Evolutionary conservation across 2,113 vertebrate genomes (phyloP).

Genomic region (Petrocephalus microphthalmus): DNA sequence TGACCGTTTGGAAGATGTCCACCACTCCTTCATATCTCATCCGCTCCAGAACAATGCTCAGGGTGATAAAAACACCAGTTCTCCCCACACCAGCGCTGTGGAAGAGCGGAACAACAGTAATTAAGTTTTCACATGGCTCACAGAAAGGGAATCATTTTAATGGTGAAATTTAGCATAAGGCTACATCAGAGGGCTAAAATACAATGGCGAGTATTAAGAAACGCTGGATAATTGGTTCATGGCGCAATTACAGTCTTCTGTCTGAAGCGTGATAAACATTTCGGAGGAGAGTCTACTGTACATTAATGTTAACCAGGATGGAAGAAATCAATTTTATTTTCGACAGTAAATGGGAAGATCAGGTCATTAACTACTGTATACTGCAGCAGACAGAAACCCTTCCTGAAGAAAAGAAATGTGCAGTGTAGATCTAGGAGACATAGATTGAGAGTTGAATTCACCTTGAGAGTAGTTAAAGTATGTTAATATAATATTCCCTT

Average conservation of each 20-base stretch:
- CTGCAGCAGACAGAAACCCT: not conserved
- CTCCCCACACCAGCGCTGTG: conserved; percentile 88
- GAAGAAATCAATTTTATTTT: not conserved
- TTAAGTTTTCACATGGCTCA: not conserved
- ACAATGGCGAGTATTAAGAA: not conserved
- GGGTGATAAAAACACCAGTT: conserved; percentile 95
- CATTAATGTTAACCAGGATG: not conserved
- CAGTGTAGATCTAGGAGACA: not conserved
- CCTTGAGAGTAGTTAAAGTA: not conserved
- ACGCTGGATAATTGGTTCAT: not conserved
- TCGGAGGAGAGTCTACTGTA: too few species aligned
- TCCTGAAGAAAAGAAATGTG: not conserved
- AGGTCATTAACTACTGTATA: not conserved
- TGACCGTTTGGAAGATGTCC: conserved; percentile 99
- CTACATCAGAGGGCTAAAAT: not conserved
- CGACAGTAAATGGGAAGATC: not conserved
- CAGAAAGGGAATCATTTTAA: not conserved
- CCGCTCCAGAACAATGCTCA: conserved; percentile 95
- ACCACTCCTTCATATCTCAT: conserved; percentile 98
- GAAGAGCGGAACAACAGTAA: conserved; percentile 17
- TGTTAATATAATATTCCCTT: not conserved
- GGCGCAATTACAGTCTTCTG: not conserved
- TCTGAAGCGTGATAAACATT: too few species aligned
- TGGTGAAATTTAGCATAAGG: not conserved
- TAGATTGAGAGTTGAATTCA: not conserved